Evolutionary conservation across 2,888 invertebrate genomes (phyloP).

Genomic region (Acanthosoma haemorrhoidale): DNA sequence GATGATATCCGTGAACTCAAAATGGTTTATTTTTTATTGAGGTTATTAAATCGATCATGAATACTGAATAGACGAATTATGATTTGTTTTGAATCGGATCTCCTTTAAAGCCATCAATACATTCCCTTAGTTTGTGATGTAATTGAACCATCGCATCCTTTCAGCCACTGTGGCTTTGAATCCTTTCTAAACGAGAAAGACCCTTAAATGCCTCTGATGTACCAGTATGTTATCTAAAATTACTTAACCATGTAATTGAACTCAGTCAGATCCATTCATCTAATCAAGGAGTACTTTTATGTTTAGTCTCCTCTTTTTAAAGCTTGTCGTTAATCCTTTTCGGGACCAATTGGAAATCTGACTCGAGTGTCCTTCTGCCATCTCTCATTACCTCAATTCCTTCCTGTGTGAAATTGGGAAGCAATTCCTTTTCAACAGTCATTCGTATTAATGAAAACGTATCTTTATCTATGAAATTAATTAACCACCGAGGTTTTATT

Average conservation of each 20-base stretch:
- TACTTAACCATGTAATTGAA: conserved; percentile 16
- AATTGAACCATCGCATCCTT: background rate
- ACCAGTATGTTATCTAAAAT: conserved; percentile 16
- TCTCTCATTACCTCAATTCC: background rate
- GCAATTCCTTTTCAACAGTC: background rate
- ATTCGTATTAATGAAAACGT: too few species aligned
- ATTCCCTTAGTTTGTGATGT: too few species aligned
- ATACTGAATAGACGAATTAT: too few species aligned
- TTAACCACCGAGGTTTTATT: too few species aligned
- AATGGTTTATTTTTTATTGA: too few species aligned
- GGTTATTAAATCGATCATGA: too few species aligned
- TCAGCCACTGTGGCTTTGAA: too few species aligned
- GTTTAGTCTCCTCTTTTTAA: background rate
- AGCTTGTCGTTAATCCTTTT: conserved; percentile 11
- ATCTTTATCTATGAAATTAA: too few species aligned
- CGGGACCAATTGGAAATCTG: background rate
- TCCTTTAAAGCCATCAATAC: too few species aligned
- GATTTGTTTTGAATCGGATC: too few species aligned
- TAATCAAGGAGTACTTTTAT: conserved; percentile 6
- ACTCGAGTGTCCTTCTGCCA: background rate
- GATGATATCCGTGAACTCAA: too few species aligned
- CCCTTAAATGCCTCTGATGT: background rate
- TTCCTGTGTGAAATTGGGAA: conserved; percentile 7
- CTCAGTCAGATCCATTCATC: conserved; percentile 1
- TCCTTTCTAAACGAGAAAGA: background rate